Conservation (phyloP, 2,113 vertebrate species). For the Megaceryle torquata region DNA sequence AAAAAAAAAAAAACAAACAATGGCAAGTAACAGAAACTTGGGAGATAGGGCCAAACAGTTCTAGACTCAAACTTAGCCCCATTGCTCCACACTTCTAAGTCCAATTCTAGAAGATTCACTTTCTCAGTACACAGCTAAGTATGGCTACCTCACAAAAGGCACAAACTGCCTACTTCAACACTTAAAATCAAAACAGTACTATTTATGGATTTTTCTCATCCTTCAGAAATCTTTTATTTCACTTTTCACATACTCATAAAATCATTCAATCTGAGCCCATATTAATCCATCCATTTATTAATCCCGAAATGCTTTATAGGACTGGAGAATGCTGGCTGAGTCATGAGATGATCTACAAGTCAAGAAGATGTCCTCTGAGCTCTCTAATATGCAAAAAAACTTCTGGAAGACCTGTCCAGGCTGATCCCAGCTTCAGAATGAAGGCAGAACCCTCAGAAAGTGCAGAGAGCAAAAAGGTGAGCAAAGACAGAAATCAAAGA, state of each 20-base stretch:
- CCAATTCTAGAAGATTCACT: background rate
- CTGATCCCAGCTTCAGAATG: background rate
- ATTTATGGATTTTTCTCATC: background rate
- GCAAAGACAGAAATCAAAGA: background rate
- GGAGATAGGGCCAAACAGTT: background rate
- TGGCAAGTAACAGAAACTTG: background rate
- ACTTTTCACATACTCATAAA: background rate
- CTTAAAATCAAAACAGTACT: background rate
- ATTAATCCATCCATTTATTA: background rate
- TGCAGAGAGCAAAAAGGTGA: background rate
- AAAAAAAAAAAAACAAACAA: background rate
- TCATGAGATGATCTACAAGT: background rate
- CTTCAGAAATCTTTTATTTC: background rate
- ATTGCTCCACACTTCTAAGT: background rate
- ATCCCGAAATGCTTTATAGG: background rate
- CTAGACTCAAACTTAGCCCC: background rate
- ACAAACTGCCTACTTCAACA: background rate
- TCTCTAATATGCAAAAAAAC: background rate
- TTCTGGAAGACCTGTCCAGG: background rate
- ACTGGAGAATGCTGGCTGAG: background rate
- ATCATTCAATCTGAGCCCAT: background rate
- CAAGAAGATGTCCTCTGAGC: background rate
- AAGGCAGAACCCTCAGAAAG: background rate
- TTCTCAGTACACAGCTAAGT: background rate
- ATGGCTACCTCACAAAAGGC: background rate